Conservation (phyloP, 1,140 invertebrate genomes). For the Aphelenchoides avenae region DNA sequence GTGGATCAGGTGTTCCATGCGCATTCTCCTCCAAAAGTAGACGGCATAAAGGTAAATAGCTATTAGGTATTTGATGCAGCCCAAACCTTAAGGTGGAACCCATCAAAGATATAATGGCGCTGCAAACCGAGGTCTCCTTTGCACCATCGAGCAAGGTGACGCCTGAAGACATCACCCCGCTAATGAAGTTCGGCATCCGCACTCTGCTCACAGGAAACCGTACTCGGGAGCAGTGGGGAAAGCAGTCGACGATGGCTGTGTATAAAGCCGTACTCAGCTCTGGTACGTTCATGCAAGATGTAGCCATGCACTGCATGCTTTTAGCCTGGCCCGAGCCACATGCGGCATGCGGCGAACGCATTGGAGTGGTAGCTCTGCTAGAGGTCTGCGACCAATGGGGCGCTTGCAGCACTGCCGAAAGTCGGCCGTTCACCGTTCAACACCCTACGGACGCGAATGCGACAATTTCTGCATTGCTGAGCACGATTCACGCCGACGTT, state of each 20-base stretch:
- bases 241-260: not conserved
- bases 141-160: not conserved
- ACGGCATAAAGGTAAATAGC: not conserved
- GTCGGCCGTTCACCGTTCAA: no score
- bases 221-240: not conserved
- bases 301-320: not conserved
- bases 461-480: no score
- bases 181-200: not conserved
- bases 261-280: constrained; percentile 5
- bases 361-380: not conserved
- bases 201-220: constrained; percentile 6
- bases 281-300: not conserved
- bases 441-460: no score
- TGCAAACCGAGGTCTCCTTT: not conserved
- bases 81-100: constrained; percentile 1
- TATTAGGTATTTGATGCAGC: not conserved
- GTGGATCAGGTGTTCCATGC: constrained; percentile 2
- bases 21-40: not conserved
- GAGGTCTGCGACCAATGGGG: constrained; percentile 3
- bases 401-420: not conserved
- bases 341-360: constrained; percentile 7
- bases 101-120: not conserved
- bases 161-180: not conserved
- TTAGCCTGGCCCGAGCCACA: constrained; percentile 9
- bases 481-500: no score